phyloP scores from a whole-genome alignment of 1,140 invertebrate genomes.

The Drosophila eugracilis region DNA sequence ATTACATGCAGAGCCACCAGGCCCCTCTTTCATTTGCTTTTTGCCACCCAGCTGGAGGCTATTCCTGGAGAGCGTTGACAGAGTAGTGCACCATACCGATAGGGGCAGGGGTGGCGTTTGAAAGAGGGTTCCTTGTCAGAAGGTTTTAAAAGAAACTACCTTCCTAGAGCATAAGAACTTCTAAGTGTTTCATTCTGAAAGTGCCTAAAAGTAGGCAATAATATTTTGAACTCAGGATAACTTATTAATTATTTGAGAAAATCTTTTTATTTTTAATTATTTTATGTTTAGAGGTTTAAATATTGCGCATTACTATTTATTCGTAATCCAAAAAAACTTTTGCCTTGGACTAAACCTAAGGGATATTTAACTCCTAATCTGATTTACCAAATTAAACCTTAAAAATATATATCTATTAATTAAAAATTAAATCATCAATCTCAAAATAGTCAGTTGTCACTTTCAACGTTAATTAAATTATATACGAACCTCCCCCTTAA shows the following conservation, averaged over 20 bases:
- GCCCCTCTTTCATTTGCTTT: background rate
- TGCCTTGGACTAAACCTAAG: too few species aligned
- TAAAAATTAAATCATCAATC: background rate
- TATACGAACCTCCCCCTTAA: background rate
- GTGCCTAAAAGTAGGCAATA: background rate
- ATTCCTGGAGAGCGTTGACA: slow-evolving; percentile 24
- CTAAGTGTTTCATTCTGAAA: background rate
- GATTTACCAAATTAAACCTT: background rate
- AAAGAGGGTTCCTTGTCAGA: background rate
- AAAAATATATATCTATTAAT: background rate
- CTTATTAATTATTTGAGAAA: too few species aligned
- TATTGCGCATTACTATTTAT: too few species aligned
- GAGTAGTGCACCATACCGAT: slow-evolving; percentile 18
- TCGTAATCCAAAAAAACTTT: too few species aligned
- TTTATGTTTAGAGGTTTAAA: too few species aligned
- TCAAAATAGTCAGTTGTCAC: background rate
- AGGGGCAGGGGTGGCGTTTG: slow-evolving; percentile 4
- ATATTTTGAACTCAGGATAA: background rate
- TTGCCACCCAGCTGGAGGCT: background rate
- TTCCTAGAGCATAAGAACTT: background rate
- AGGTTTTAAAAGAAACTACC: background rate
- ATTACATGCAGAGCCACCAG: slow-evolving; percentile 61
- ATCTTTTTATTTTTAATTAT: too few species aligned
- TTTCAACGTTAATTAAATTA: slow-evolving; percentile 3
- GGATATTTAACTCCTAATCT: background rate